Percentiles rank a stretch among this genome's conserved stretches.
Conservation (phyloP, 2,113 vertebrate species). For the Eurypyga helias region DNA sequence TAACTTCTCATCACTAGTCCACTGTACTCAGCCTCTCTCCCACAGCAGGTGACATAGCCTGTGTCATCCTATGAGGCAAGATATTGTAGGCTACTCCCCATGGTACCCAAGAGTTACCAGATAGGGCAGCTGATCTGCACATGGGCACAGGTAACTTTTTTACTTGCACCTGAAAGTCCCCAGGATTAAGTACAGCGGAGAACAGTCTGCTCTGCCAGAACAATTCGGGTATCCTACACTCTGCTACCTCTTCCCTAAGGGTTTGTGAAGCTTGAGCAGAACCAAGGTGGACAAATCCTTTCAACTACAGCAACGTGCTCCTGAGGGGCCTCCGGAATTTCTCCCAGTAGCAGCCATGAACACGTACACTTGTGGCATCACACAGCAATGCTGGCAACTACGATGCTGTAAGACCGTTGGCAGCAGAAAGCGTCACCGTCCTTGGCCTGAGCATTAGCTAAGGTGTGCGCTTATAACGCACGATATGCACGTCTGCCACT, state of each 20-base stretch:
- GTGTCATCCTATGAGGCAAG: rapidly evolving
- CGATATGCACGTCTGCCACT: rapidly evolving
- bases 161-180: not conserved
- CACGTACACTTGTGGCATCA: rapidly evolving
- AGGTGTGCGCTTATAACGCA: not conserved
- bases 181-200: not conserved
- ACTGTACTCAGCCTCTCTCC: not conserved
- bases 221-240: not conserved
- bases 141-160: rapidly evolving
- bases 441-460: not conserved
- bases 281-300: not conserved
- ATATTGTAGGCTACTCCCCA: not conserved
- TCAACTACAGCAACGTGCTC: not conserved
- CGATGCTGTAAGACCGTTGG: rapidly evolving
- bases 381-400: rapidly evolving
- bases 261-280: not conserved
- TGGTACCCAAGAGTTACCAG: not conserved
- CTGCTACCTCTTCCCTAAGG: not conserved
- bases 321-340: not conserved
- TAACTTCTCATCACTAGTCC: not conserved
- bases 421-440: not conserved
- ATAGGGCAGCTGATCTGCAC: not conserved
- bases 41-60: not conserved
- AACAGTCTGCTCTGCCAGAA: not conserved
- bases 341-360: not conserved